Percentiles rank a stretch among this genome's conserved stretches.
Conservation (phyloP, 2,797 vertebrate species). For the Emydoidea blandingii region DNA sequence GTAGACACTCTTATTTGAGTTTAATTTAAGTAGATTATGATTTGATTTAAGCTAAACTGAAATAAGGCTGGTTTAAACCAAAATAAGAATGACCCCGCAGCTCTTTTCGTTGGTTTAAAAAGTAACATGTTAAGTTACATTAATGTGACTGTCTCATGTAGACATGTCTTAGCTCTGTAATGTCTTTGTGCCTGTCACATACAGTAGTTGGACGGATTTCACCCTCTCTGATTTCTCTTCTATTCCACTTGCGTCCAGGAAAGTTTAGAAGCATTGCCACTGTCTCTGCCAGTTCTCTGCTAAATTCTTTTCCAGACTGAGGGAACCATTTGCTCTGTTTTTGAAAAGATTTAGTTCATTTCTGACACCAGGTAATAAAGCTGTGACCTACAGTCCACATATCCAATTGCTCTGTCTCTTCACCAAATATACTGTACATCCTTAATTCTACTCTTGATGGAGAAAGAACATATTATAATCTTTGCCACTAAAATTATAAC, state of each 20-base stretch:
- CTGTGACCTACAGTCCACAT: not conserved
- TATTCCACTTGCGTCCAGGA: not conserved
- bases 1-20: too few relatives aligned
- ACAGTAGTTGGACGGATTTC: not conserved
- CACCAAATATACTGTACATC: not conserved
- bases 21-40: too few relatives aligned
- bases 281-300: too few relatives aligned
- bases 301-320: not conserved
- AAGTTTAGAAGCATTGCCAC: not conserved
- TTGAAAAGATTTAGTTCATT: not conserved
- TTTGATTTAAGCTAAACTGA: too few relatives aligned
- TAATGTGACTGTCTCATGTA: not conserved
- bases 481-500: not conserved
- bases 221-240: not conserved
- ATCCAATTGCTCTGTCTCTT: not conserved
- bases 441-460: not conserved
- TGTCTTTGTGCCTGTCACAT: not conserved
- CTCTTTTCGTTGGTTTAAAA: not conserved
- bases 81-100: too few relatives aligned
- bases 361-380: not conserved
- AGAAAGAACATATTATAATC: fast-evolving
- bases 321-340: not conserved
- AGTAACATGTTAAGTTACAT: not conserved
- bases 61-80: too few relatives aligned
- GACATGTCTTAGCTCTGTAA: not conserved